A percentile compares a stretch with the other conserved stretches of the same genome.
These are phyloP conservation scores for Ichneumon xanthorius DNA, from an alignment of 2,888 invertebrate genomes.

Conservation along the genomic window DNA sequence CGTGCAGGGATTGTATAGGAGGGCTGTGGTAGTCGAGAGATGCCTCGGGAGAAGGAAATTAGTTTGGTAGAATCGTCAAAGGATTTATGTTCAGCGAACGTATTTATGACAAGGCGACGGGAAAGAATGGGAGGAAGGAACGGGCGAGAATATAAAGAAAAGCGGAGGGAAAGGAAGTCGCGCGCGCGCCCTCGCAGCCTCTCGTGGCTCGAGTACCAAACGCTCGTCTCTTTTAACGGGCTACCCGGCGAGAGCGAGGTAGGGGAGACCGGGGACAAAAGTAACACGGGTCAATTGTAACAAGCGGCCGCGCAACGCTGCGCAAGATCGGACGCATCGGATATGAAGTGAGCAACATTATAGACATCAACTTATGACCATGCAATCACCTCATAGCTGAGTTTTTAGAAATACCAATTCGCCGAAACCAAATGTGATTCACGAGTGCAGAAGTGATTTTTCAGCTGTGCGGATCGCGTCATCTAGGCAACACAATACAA, in stretches of 20 bases:
- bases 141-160: constrained; percentile 39
- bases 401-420: no score
- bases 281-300: no score
- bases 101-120: constrained; percentile 71
- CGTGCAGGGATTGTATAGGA: background rate
- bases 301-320: no score
- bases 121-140: constrained; percentile 60
- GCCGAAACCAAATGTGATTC: no score
- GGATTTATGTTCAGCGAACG: constrained; percentile 72
- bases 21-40: constrained; percentile 39
- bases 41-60: constrained; percentile 68
- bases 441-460: no score
- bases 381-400: no score
- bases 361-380: no score
- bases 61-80: constrained; percentile 72
- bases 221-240: constrained; percentile 40
- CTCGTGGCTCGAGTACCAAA: constrained; percentile 63
- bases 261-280: no score
- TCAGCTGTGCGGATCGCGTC: no score
- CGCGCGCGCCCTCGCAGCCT: constrained; percentile 53
- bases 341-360: no score
- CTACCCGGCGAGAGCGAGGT: constrained; percentile 32
- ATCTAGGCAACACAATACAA: no score
- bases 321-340: no score
- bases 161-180: constrained; percentile 34